Percentiles rank a stretch among this genome's conserved stretches.
Evolutionary conservation across 1,140 invertebrate species (phyloP).

Genomic region (Stenopsyche tienmushanensis): DNA sequence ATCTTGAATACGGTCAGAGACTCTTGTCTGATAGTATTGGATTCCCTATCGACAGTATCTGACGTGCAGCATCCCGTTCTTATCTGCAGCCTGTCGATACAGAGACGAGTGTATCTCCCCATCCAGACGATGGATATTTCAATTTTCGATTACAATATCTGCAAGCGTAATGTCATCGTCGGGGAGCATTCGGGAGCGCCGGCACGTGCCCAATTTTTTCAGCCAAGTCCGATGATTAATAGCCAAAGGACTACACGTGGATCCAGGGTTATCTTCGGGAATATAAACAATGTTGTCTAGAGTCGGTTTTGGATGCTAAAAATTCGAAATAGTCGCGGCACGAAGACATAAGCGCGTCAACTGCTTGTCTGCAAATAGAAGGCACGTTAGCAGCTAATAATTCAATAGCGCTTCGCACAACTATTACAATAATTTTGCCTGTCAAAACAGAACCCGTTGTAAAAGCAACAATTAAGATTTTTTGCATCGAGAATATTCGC

Average conservation of each 20-base stretch:
- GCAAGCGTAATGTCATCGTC: slow-evolving; percentile 20
- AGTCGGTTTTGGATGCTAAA: slow-evolving; percentile 7
- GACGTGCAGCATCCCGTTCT: slow-evolving; percentile 33
- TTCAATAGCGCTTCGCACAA: slow-evolving; percentile 35
- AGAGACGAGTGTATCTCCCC: slow-evolving; percentile 16
- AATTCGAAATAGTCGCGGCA: slow-evolving; percentile 32
- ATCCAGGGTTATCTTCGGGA: neutral
- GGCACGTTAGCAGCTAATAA: slow-evolving; percentile 35
- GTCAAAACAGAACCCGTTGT: slow-evolving; percentile 32
- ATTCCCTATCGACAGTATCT: slow-evolving; percentile 30
- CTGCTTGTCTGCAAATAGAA: slow-evolving; percentile 29
- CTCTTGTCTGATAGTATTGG: slow-evolving; percentile 31
- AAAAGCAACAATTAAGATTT: slow-evolving; percentile 37
- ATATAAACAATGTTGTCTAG: slow-evolving; percentile 7
- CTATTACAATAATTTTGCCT: slow-evolving; percentile 38
- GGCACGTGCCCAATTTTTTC: too few species aligned
- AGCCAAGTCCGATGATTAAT: neutral
- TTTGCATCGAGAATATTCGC: neutral
- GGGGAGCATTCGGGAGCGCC: too few species aligned
- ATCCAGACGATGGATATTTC: slow-evolving; percentile 33
- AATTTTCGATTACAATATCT: slow-evolving; percentile 36
- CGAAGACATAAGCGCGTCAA: slow-evolving; percentile 29
- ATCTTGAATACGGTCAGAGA: slow-evolving; percentile 31
- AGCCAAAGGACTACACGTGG: neutral
- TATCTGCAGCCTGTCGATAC: slow-evolving; percentile 36